Percentiles rank a stretch among this genome's conserved stretches.
phyloP scores from a whole-genome alignment of 2,888 invertebrate species.

The Molorchus minor region DNA sequence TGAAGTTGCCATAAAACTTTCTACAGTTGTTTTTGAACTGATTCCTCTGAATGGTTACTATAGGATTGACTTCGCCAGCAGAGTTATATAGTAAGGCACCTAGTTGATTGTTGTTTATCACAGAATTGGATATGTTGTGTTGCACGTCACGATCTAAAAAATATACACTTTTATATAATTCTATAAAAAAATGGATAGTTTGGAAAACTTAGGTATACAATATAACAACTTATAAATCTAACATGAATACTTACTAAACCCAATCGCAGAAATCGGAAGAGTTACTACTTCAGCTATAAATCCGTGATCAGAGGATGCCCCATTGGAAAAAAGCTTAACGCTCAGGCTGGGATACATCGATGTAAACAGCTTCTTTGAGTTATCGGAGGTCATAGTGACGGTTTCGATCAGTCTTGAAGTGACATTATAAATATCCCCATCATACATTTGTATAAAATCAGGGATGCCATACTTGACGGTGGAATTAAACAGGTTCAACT shows the following conservation, averaged over 20 bases:
- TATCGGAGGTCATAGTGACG: constrained; percentile 75
- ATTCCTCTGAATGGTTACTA: constrained; percentile 86
- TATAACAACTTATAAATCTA: neutral
- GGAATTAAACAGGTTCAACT: constrained; percentile 91
- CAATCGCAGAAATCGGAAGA: constrained; percentile 89
- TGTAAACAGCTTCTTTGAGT: constrained; percentile 79
- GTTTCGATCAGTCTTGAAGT: constrained; percentile 77
- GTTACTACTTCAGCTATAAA: constrained; percentile 98
- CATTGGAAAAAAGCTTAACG: constrained; percentile 91
- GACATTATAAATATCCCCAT: constrained; percentile 91
- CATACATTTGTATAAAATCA: constrained; percentile 87
- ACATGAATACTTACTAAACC: constrained; percentile 77
- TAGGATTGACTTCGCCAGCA: constrained; percentile 94
- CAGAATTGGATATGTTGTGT: constrained; percentile 87
- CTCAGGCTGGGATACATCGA: constrained; percentile 84
- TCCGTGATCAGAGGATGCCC: constrained; percentile 92
- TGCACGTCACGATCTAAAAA: constrained; percentile 85
- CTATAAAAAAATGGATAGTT: too few species aligned
- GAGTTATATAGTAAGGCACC: constrained; percentile 90
- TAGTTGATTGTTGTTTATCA: constrained; percentile 81
- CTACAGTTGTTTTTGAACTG: constrained; percentile 87
- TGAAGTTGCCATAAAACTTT: constrained; percentile 93
- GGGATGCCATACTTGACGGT: constrained; percentile 81
- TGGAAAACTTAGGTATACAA: too few species aligned
- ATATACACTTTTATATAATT: too few species aligned